Evolutionary conservation across 2,113 vertebrate genomes (phyloP).

Genomic region (Todiramphus chloris): DNA sequence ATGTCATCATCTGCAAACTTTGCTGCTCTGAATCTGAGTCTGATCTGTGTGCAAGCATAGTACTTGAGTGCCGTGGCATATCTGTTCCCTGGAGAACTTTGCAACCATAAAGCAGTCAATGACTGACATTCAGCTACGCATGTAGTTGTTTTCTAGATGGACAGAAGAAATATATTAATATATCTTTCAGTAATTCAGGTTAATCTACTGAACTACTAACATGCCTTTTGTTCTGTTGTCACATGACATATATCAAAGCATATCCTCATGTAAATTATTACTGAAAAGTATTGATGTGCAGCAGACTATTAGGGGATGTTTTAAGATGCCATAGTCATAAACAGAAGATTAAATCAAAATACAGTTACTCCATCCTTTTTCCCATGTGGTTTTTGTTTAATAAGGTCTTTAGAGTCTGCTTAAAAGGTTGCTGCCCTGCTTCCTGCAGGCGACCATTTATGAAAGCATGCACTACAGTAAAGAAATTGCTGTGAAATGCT

Average conservation of each 20-base stretch:
- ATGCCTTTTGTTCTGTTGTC: not conserved
- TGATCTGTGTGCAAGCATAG: not conserved
- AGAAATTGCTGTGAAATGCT: not conserved
- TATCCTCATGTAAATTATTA: not conserved
- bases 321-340: not conserved
- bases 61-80: not conserved
- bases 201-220: not conserved
- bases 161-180: not conserved
- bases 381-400: accelerated
- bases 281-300: not conserved
- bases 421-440: not conserved
- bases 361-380: not conserved
- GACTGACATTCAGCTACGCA: not conserved
- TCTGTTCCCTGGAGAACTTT: not conserved
- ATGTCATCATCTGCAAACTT: not conserved
- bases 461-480: not conserved
- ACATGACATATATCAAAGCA: not conserved
- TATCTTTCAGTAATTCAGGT: not conserved
- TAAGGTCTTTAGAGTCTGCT: not conserved
- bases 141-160: not conserved
- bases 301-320: not conserved
- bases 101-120: not conserved
- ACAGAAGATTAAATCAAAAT: not conserved
- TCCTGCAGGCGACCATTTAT: not conserved
- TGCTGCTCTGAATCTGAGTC: not conserved